These are phyloP conservation scores for Schizotus pectinicornis DNA, from an alignment of 2,888 invertebrate species.

Conservation along the genomic window DNA sequence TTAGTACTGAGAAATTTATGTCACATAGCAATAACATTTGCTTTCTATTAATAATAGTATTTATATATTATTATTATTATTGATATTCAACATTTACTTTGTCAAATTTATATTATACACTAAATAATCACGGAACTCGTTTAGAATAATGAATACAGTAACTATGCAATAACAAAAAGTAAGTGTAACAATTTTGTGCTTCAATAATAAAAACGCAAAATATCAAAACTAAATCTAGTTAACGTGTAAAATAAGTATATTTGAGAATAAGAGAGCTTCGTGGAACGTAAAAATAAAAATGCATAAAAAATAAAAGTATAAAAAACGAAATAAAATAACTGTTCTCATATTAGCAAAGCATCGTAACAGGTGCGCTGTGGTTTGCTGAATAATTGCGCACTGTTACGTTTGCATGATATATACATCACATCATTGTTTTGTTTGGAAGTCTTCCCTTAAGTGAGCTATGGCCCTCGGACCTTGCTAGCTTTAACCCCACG, in stretches of 20 bases:
- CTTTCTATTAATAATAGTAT: conserved; percentile 25
- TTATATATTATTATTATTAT: conserved; percentile 27
- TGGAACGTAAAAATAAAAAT: conserved; percentile 15
- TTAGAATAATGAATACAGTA: conserved; percentile 21
- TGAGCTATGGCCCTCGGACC: conserved; percentile 43
- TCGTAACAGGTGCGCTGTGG: conserved; percentile 24
- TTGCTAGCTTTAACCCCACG: conserved; percentile 35
- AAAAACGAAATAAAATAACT: conserved; percentile 9
- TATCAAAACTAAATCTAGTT: neutral
- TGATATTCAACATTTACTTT: conserved; percentile 30
- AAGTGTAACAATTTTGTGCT: too few species aligned
- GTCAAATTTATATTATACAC: conserved; percentile 25
- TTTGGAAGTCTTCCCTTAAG: conserved; percentile 49
- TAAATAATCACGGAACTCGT: conserved; percentile 25
- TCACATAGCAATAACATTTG: conserved; percentile 29
- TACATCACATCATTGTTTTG: conserved; percentile 45
- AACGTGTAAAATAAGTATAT: conserved; percentile 9
- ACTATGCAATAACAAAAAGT: conserved; percentile 2
- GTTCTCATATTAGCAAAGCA: conserved; percentile 13
- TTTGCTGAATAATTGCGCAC: conserved; percentile 28
- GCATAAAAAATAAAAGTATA: conserved; percentile 15
- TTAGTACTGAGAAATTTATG: conserved; percentile 23
- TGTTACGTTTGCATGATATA: conserved; percentile 41
- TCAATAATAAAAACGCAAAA: too few species aligned
- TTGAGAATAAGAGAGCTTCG: conserved; percentile 18